Base-by-base conservation (phyloP, 2,888 invertebrate genomes). In the Lypha dubia region DNA sequence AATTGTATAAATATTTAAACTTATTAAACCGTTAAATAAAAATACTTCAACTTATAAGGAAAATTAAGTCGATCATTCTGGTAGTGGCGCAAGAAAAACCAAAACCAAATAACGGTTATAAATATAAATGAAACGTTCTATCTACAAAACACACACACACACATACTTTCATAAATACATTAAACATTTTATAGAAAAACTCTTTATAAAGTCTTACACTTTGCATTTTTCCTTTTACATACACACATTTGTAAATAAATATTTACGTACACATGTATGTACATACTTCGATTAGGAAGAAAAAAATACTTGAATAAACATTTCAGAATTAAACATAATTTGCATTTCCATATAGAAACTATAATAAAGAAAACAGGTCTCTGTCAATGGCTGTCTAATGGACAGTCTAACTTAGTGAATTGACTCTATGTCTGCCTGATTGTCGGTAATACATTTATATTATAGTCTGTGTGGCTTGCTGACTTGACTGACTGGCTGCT, bases 281-380 rank as follows among this genome's bases (percentile, higher is more conserved):
- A n/a, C 46, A 32, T 35, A 62, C 49, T 49, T 49, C 28, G 20
- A 38, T 3, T 65, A 77, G 24, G n/a, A 38, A 76, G 56, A 73
- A 74, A n/a, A n/a, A n/a, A n/a, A n/a, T n/a, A 56, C 22, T 70
- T 62, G 44, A 53, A 7, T 63, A 65, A 15, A 46, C 56, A 73
- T 38, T 62, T 65, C n/a, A 73, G 68, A 63, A 70, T 53, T 49
- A 75, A 79, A 79, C 63, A 75, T 79, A 75, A 83, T 83, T 83
- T 83, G 70, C 83, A 83, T 83, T 83, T 83, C 13, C 74, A 63
- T 79, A 51, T 65, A 75, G 70, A 70, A 74, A 81, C 44, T 79
- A 53, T 51, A 28, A 20, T 58, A 56, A 58, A 67, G 63, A 70
- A 83, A 83, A 83, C 83, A 83, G 74, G 83, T 83, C 74, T 83